phyloP scores from a whole-genome alignment of 2,113 vertebrate species.

The Neotoma lepida region DNA sequence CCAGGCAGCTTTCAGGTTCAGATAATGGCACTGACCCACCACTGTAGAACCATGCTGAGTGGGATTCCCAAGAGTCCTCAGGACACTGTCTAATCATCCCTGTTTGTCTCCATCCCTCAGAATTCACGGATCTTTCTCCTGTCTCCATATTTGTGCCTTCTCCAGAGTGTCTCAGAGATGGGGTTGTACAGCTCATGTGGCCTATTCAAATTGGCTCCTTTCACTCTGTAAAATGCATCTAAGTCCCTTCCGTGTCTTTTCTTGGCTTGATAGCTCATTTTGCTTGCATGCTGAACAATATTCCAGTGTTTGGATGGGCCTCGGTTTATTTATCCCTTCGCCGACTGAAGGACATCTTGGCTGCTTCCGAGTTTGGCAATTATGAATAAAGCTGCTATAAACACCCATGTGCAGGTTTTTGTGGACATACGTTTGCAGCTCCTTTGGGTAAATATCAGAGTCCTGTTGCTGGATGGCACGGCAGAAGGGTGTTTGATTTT shows the following conservation, averaged over 20 bases:
- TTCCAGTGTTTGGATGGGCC: not conserved
- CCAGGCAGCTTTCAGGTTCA: not conserved
- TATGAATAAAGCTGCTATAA: not conserved
- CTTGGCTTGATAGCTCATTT: not conserved
- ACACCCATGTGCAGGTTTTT: not conserved
- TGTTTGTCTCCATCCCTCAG: not conserved
- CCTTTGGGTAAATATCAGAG: not conserved
- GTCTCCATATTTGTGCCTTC: not conserved
- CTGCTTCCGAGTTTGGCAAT: not conserved
- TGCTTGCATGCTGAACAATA: not conserved
- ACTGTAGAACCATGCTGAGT: rapidly evolving
- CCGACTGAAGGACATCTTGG: not conserved
- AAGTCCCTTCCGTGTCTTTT: not conserved
- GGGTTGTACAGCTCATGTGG: rapidly evolving
- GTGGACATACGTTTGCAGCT: not conserved
- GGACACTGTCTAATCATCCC: not conserved
- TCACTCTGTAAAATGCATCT: not conserved
- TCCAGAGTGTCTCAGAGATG: not conserved
- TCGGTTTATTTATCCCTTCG: not conserved
- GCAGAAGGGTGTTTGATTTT: not conserved
- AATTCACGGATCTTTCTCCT: not conserved
- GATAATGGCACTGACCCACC: rapidly evolving
- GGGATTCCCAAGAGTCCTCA: not conserved
- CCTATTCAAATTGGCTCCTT: not conserved
- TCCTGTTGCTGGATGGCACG: not conserved